Evolutionary conservation across 1,140 invertebrate species (phyloP).

Genomic region (silkworm (Bombyx mori)): DNA sequence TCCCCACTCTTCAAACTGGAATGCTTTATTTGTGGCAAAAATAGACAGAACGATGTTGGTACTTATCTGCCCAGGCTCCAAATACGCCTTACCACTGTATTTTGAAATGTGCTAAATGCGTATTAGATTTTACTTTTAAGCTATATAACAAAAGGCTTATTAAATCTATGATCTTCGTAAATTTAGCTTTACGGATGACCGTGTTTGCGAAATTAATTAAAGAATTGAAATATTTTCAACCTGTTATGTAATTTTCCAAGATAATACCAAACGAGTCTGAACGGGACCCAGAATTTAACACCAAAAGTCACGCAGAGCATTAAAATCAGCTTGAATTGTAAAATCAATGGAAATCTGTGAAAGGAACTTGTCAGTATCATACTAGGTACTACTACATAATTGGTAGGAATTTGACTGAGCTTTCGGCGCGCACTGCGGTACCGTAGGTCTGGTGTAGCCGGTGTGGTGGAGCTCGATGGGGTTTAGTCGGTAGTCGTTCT

Average conservation of each 20-base stretch:
- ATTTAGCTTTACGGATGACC: not conserved
- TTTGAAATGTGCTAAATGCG: no score
- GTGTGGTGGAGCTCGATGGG: no score
- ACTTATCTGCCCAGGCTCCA: no score
- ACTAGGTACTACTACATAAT: no score
- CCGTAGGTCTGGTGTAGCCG: no score
- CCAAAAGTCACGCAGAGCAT: constrained; percentile 39
- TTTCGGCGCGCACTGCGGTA: no score
- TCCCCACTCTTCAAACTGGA: not conserved
- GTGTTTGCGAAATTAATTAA: not conserved
- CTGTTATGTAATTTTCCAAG: constrained; percentile 25
- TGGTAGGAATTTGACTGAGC: not conserved
- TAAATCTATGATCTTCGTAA: not conserved
- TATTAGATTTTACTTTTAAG: not conserved
- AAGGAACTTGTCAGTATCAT: constrained; percentile 4
- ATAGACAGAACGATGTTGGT: no score
- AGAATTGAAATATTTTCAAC: constrained; percentile 10
- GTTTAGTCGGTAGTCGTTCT: no score
- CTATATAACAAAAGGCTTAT: not conserved
- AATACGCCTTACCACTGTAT: no score
- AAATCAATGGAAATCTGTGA: constrained; percentile 34
- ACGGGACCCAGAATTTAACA: constrained; percentile 49
- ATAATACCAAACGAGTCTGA: constrained; percentile 48
- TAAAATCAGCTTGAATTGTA: constrained; percentile 30
- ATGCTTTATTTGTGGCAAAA: no score